Base-by-base conservation (phyloP, 2,888 invertebrate genomes). In the Nesidiocoris tenuis region DNA sequence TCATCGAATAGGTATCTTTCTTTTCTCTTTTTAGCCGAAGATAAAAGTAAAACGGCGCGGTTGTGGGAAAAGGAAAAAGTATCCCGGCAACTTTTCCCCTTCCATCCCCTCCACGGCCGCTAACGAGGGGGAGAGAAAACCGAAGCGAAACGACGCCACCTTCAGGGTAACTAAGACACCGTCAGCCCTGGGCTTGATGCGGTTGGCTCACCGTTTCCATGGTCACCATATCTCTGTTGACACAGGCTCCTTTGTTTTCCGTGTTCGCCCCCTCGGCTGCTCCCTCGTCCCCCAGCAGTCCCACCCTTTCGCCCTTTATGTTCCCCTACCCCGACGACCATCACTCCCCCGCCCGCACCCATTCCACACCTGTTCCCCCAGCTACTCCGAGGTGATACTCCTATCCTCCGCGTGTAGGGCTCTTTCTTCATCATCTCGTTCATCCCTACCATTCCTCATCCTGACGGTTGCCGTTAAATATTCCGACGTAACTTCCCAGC, bases 191-290 rank as follows among this genome's bases (percentile, higher is more conserved):
- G 76, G 64, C 39, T 77, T 70, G 68, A 76, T 75, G 68, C 39
- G 68, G 68, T 67, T 66, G 77, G 74, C 67, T 84, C 84, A 82
- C 83, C 25, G 77, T 80, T 77, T 54, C 80, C 77, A 76, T 80
- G 79, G 76, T 61, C 67, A 80, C 80, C 77, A 78, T 80, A 80
- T 80, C 80, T 80, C 77, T 80, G 80, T 80, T 80, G 80, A 80
- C 79, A 80, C 80, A 80, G 80, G 78, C 80, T 78, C 79, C 79
- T 79, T 77, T 79, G 79, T 79, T 79, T 79, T 79, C 77, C 66
- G 64, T 65, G 25, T 67, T 67, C 72, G 39, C 70, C 1, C 39
- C 71, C 56, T 59, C 39, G 12, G 39, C 39, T 7, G 39, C 39
- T 39, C 39, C 5, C 39, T 7, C n/a, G n/a, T n/a, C 61, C 22